Percentiles rank a stretch among this genome's conserved stretches.
Evolutionary conservation across 2,888 invertebrate genomes (phyloP).

Genomic region (Mythimna pallens): DNA sequence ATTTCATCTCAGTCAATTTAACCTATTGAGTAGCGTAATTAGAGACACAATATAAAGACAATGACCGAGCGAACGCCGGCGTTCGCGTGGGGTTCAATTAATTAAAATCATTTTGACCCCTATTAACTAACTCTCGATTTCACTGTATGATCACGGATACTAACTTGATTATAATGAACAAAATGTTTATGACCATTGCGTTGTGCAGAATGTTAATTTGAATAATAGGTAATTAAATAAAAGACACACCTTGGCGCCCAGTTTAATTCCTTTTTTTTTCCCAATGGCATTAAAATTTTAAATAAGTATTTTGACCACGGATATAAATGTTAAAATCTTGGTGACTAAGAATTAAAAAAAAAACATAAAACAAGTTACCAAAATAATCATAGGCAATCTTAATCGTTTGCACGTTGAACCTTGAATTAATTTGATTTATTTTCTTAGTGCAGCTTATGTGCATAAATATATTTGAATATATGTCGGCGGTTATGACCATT

Average conservation of each 20-base stretch:
- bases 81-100: too few relatives aligned
- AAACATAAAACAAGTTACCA: neutral
- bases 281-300: conserved; percentile 2
- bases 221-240: conserved; percentile 27
- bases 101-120: too few relatives aligned
- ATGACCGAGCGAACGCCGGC: too few relatives aligned
- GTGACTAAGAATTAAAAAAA: neutral
- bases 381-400: conserved; percentile 1
- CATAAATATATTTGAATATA: neutral
- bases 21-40: too few relatives aligned
- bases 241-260: conserved; percentile 6
- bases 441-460: neutral
- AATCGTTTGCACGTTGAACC: conserved; percentile 10
- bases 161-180: neutral
- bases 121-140: neutral
- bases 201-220: neutral
- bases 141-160: neutral
- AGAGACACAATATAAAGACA: too few relatives aligned
- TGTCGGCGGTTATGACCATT: too few relatives aligned
- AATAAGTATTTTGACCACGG: neutral
- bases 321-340: neutral
- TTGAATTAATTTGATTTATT: conserved; percentile 28
- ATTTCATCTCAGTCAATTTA: too few relatives aligned
- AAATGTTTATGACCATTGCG: neutral
- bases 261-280: conserved; percentile 16